phyloP scores from a whole-genome alignment of 2,113 vertebrate genomes.

The Microtus oregoni region DNA sequence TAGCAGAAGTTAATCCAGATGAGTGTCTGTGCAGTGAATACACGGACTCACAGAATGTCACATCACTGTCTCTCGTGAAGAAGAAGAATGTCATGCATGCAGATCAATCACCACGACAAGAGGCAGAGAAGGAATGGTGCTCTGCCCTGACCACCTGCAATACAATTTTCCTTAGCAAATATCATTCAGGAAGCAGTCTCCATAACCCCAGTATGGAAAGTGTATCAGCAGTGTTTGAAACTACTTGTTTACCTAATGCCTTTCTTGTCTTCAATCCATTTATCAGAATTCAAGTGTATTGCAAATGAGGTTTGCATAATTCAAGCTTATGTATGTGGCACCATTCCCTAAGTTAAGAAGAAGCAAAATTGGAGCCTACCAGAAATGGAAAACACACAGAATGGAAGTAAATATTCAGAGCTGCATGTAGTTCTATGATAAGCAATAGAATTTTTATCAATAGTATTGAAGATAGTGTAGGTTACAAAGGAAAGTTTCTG shows the following conservation, averaged over 20 bases:
- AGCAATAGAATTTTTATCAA: background rate
- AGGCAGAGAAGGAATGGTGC: background rate
- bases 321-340: background rate
- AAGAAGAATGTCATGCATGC: background rate
- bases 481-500: background rate
- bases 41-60: slow-evolving; percentile 47
- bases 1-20: slow-evolving; percentile 65
- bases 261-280: background rate
- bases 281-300: background rate
- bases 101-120: slow-evolving; percentile 23
- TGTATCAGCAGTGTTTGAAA: background rate
- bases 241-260: background rate
- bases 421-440: background rate
- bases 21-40: slow-evolving; percentile 40
- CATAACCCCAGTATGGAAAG: background rate
- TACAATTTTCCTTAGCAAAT: background rate
- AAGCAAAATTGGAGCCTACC: background rate
- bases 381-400: background rate
- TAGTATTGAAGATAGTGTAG: background rate
- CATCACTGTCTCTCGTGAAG: slow-evolving; percentile 26
- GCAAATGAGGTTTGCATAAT: background rate
- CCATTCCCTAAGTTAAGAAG: background rate
- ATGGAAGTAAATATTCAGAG: background rate
- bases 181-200: background rate
- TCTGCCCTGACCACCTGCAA: background rate